Base-by-base conservation (phyloP, 2,888 invertebrate genomes). In the Ormyrus labotus region DNA sequence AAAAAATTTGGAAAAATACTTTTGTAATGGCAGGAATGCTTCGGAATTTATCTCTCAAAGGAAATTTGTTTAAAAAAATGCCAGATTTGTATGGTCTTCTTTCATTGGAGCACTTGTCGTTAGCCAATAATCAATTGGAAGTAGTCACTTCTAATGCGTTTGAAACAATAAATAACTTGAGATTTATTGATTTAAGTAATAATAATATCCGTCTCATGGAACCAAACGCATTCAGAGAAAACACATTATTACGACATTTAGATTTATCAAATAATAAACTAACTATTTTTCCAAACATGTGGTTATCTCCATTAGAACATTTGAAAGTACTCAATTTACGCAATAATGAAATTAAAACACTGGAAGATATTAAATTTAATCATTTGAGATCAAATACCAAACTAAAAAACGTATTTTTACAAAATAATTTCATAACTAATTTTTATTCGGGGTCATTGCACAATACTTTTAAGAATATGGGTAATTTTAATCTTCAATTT, bases 141-240 rank as follows among this genome's bases (percentile, higher is more conserved):
- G 0, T 11, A 53, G 10, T 74, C 87, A 10, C 13, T 64, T 8
- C 5, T 73, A 6, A 78, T 80, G 4, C 69, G 60, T 5, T 86
- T 87, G 3, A 11, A 45, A 1, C 70, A 83, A 48, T 74, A 86
- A 6, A 58, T 61, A 5, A n/a, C 0, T 76, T 89, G 11, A 85
- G 71, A 57, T 83, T 82, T 80, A 78, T 89, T 2, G 83, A 83
- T 1, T 67, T 89, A 8, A 82, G 83, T 6, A 68, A 73, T 2
- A 89, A 89, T 76, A 65, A 50, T 0, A 87, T 89, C 47, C 63
- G n/a, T 0, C 5, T 19, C 0, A 82, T 89, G 55, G 78, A 86
- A 6, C 57, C 51, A 0, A 69, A 82, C 6, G 78, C 84, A 0
- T 86, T 88, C 48, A 8, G 47, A 0, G 63, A 72, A 53, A 81